These are phyloP conservation scores for Dolichomitus sp. DNA, from an alignment of 2,888 invertebrate species.

Conservation along the genomic window DNA sequence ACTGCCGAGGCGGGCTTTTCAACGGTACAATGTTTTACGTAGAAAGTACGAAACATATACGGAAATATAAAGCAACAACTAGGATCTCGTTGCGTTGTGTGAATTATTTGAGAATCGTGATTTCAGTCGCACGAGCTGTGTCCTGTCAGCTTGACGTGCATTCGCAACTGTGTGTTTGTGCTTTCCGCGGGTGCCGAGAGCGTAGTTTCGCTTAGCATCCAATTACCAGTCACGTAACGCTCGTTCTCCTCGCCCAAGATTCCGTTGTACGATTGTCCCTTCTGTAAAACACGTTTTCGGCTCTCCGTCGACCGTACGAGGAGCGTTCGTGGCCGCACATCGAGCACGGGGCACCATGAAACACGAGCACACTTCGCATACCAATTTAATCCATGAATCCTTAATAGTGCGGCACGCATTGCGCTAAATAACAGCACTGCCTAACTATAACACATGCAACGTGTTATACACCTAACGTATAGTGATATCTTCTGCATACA, in stretches of 20 bases:
- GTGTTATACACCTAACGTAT: not conserved
- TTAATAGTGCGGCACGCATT: conserved; percentile 64
- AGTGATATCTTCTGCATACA: not conserved
- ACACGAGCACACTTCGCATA: conserved; percentile 70
- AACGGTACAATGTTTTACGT: conserved; percentile 34
- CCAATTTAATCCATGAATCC: conserved; percentile 74
- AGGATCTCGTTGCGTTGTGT: conserved; percentile 29
- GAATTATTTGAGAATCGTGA: conserved; percentile 65
- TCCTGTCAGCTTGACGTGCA: conserved; percentile 24
- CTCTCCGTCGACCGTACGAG: conserved; percentile 53
- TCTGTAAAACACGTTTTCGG: conserved; percentile 74
- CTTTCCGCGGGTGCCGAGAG: conserved; percentile 45
- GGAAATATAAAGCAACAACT: conserved; percentile 21
- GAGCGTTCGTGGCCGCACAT: conserved; percentile 20
- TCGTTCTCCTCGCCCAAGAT: conserved; percentile 67
- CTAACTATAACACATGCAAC: conserved; percentile 6
- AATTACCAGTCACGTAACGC: conserved; percentile 76
- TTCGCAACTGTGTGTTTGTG: conserved; percentile 10
- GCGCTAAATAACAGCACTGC: conserved; percentile 32
- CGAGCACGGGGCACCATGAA: conserved; percentile 37
- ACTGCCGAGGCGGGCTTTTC: conserved; percentile 13
- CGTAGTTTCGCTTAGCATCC: conserved; percentile 68
- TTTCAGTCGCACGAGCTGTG: conserved; percentile 46
- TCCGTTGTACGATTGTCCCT: conserved; percentile 63
- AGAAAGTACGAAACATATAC: conserved; percentile 9